phyloP scores from a whole-genome alignment of 2,113 vertebrate genomes.

The Fulica atra region DNA sequence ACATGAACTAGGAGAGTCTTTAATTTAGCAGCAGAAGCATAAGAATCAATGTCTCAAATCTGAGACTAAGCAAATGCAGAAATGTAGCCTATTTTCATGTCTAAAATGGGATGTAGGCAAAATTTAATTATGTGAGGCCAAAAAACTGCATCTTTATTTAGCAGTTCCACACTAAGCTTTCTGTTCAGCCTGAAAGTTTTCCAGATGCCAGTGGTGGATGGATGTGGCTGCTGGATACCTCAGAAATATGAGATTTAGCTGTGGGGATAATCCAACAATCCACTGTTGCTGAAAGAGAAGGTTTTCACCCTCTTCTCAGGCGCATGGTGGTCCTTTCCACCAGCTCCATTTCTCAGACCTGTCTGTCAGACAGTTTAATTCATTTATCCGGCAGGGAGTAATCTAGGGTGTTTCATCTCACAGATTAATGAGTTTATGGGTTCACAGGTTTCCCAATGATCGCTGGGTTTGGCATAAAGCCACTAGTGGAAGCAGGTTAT shows the following conservation, averaged over 20 bases:
- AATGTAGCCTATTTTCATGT: not conserved
- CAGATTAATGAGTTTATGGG: not conserved
- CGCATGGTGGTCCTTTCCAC: not conserved
- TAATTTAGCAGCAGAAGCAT: not conserved
- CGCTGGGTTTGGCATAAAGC: not conserved
- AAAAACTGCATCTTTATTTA: not conserved
- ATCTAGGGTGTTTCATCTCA: not conserved
- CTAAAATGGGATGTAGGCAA: not conserved
- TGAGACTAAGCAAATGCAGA: not conserved
- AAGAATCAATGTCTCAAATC: not conserved
- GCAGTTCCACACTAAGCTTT: not conserved
- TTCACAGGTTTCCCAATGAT: not conserved
- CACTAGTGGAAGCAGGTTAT: not conserved
- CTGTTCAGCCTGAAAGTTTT: not conserved
- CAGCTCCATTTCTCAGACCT: not conserved
- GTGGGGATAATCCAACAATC: not conserved
- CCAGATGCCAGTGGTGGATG: not conserved
- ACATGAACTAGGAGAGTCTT: not conserved
- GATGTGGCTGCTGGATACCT: not conserved
- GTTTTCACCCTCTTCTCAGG: not conserved
- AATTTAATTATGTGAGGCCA: not conserved
- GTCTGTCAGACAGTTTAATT: not conserved
- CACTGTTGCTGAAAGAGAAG: not conserved
- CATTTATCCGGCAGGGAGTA: not conserved
- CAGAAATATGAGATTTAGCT: not conserved